Evolutionary conservation across 2,797 vertebrate species (phyloP).

Genomic region (Tauraco hartlaubi): DNA sequence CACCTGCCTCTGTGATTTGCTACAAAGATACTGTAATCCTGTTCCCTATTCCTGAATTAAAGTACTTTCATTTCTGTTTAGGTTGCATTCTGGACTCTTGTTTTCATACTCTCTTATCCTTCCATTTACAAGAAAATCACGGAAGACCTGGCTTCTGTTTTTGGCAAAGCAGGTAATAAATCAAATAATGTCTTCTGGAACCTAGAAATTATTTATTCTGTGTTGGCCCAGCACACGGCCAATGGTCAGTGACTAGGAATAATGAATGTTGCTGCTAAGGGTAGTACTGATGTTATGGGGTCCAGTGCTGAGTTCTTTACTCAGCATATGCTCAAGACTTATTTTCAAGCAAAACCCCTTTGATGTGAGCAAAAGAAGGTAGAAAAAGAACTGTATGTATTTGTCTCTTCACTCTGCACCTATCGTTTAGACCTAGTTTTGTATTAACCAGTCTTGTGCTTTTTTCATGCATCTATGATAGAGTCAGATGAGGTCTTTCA

Average conservation of each 20-base stretch:
- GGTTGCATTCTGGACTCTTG: constrained; percentile 85
- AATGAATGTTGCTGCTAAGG: not conserved
- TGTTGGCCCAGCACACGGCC: not conserved
- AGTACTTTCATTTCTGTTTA: constrained; percentile 59
- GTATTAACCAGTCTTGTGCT: not conserved
- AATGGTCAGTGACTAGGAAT: not conserved
- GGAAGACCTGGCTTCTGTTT: constrained; percentile 78
- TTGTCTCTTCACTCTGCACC: not conserved
- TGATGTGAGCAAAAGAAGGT: not conserved
- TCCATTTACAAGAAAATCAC: constrained; percentile 74
- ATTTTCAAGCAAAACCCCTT: not conserved
- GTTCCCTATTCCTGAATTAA: not conserved
- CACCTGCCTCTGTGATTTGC: not conserved
- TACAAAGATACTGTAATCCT: not conserved
- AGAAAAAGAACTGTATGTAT: not conserved
- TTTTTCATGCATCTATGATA: not conserved
- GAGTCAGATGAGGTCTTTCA: not conserved
- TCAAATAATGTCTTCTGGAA: not conserved
- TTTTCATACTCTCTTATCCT: constrained; percentile 80
- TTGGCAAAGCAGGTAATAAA: constrained; percentile 82
- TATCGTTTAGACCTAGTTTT: not conserved
- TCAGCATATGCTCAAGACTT: not conserved
- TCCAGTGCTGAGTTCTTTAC: not conserved
- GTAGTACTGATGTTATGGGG: not conserved
- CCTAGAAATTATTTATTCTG: not conserved